Evolutionary conservation across 1,140 invertebrate species (phyloP).

Genomic region (Ganaspis sp.): DNA sequence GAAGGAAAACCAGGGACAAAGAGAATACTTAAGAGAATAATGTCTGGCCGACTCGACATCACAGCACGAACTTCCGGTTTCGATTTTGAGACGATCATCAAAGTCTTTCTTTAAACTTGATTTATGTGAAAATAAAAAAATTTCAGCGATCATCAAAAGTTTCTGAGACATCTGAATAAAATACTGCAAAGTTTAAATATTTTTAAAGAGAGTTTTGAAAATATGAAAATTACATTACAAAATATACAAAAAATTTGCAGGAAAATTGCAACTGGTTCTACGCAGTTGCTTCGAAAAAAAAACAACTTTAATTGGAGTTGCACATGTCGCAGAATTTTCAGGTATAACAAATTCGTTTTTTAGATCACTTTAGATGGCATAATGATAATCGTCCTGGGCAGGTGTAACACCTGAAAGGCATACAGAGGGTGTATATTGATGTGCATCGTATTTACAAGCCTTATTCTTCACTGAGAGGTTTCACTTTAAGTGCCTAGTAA

Average conservation of each 20-base stretch:
- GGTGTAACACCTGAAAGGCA: constrained; percentile 16
- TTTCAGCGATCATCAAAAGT: no score
- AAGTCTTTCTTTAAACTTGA: neutral
- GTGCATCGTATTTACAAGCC: constrained; percentile 13
- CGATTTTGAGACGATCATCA: neutral
- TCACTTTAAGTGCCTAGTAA: neutral
- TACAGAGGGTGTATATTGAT: constrained; percentile 17
- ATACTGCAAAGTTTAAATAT: neutral
- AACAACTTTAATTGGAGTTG: neutral
- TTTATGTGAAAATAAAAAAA: constrained; percentile 3
- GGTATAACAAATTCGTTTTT: neutral
- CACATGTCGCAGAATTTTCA: constrained; percentile 15
- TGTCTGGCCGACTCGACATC: neutral
- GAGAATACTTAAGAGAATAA: constrained; percentile 22
- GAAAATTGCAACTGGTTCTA: neutral
- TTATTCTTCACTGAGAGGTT: constrained; percentile 11
- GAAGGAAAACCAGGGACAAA: neutral
- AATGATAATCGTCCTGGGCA: constrained; percentile 18
- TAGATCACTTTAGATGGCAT: constrained; percentile 13
- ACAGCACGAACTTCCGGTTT: constrained; percentile 8
- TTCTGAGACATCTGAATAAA: no score
- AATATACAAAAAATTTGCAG: no score
- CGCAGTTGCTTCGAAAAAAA: neutral
- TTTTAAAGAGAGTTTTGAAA: neutral
- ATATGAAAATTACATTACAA: neutral